Conservation (phyloP, 2,113 vertebrate genomes). For the Nipponia nippon region DNA sequence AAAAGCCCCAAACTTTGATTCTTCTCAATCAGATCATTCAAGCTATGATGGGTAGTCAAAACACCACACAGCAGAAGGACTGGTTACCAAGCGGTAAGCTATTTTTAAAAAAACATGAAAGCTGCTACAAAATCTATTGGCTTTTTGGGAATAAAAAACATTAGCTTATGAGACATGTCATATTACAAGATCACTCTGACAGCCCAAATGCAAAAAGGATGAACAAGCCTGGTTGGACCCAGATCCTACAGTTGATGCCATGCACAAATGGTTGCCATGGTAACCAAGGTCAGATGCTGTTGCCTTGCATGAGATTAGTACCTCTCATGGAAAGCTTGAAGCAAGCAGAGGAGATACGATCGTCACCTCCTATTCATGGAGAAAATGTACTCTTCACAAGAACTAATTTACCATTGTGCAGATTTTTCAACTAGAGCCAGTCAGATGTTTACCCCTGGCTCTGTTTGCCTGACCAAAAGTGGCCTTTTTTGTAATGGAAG, state of each 20-base stretch:
- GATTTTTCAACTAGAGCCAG: not conserved
- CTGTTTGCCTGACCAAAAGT: not conserved
- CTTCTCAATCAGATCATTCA: not conserved
- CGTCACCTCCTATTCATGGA: not conserved
- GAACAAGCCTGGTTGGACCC: not conserved
- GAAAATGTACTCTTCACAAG: not conserved
- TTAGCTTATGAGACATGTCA: not conserved
- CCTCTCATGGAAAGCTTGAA: not conserved
- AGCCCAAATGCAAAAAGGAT: not conserved
- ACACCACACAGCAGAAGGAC: not conserved
- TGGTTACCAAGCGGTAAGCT: not conserved
- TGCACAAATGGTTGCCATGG: not conserved
- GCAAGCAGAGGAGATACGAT: not conserved
- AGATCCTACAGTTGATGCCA: not conserved
- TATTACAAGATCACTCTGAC: not conserved
- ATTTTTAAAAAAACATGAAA: not conserved
- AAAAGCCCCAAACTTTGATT: not conserved
- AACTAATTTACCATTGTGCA: not conserved
- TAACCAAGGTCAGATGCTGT: not conserved
- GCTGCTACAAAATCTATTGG: not conserved
- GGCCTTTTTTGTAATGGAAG: not conserved
- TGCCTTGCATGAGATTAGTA: not conserved
- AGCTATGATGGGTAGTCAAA: not conserved
- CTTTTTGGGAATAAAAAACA: not conserved
- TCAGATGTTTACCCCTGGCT: not conserved